phyloP scores from a whole-genome alignment of 2,888 invertebrate species.

The Lasioglossum marginatum region DNA sequence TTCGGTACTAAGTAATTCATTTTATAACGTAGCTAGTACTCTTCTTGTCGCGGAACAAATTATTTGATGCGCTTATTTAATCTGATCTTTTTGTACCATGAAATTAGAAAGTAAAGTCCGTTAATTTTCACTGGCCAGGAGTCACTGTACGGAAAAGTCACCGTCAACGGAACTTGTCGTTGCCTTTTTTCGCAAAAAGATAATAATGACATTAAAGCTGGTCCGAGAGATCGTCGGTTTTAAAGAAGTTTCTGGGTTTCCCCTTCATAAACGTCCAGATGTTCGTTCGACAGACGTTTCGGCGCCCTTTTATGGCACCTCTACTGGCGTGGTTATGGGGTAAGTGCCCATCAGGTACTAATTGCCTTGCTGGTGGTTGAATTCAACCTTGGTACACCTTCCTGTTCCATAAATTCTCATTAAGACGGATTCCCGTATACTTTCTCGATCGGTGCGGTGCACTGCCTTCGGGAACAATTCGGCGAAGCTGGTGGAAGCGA shows the following conservation, averaged over 20 bases:
- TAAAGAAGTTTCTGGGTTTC: conserved; percentile 25
- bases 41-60: no score
- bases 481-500: background rate
- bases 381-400: conserved; percentile 56
- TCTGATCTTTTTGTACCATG: no score
- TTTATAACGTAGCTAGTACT: background rate
- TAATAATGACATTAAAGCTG: conserved; percentile 15
- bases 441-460: background rate
- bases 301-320: conserved; percentile 29
- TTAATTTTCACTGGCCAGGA: background rate
- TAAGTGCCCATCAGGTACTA: conserved; percentile 60
- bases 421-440: background rate
- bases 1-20: background rate
- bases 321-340: background rate
- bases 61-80: no score
- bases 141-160: background rate
- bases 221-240: background rate
- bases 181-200: background rate
- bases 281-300: background rate
- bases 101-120: no score
- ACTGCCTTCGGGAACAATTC: background rate
- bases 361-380: conserved; percentile 75
- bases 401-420: background rate
- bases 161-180: background rate
- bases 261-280: conserved; percentile 41